Conservation (phyloP, 2,113 vertebrate species). For the Haliaeetus leucogaster region DNA sequence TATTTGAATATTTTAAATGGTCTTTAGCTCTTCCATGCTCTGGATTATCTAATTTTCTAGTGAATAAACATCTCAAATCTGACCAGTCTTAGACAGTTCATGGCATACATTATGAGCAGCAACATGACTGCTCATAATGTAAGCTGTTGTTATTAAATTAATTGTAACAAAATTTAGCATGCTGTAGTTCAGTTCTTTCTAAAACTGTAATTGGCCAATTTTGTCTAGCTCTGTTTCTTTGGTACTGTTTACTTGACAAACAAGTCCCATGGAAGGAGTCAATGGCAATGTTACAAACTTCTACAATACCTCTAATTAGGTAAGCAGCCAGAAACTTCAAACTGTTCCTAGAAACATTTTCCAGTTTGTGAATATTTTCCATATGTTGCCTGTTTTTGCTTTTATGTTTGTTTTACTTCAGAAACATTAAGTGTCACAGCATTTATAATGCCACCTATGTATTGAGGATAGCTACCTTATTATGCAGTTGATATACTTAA, state of each 20-base stretch:
- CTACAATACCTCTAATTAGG: not conserved
- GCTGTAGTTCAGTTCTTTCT: not conserved
- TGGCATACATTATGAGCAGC: not conserved
- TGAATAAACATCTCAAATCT: not conserved
- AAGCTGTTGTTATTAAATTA: not conserved
- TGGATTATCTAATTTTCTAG: not conserved
- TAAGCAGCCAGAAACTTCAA: conserved; percentile 29
- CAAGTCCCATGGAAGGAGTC: not conserved
- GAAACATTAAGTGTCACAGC: not conserved
- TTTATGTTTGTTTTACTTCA: not conserved
- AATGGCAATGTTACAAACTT: not conserved
- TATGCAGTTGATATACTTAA: not conserved
- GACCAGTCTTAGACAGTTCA: not conserved
- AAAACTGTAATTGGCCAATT: not conserved
- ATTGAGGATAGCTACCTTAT: not conserved
- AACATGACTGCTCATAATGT: not conserved
- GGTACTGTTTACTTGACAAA: not conserved
- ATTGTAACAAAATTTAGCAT: not conserved
- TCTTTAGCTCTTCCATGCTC: not conserved
- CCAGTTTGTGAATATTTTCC: not conserved
- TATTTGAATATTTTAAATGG: not conserved
- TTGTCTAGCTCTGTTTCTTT: not conserved
- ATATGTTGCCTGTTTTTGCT: not conserved
- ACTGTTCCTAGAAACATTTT: conserved; percentile 34
- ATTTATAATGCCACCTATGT: not conserved